Evolutionary conservation across 2,797 vertebrate species (phyloP).

Genomic region (Lithobates pipiens): DNA sequence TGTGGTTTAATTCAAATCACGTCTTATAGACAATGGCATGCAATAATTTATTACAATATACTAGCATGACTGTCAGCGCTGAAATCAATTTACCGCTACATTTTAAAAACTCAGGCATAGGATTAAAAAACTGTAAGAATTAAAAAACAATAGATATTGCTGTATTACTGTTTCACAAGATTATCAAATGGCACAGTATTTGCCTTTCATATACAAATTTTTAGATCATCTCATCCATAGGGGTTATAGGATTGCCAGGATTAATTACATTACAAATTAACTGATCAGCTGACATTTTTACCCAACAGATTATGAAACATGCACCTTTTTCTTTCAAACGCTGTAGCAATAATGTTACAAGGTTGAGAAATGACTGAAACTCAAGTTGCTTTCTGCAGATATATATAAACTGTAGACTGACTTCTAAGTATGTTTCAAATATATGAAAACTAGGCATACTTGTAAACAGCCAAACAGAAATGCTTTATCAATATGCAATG

Average conservation of each 20-base stretch:
- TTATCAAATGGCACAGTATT: background rate
- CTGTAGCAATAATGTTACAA: background rate
- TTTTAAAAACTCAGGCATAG: background rate
- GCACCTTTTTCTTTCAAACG: background rate
- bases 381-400: background rate
- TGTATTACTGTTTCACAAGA: background rate
- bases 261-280: background rate
- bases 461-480: background rate
- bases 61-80: background rate
- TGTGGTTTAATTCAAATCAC: too few relatives aligned
- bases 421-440: constrained; percentile 1
- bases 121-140: background rate
- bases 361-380: background rate
- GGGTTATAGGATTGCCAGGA: background rate
- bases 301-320: background rate
- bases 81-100: background rate
- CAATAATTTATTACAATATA: background rate
- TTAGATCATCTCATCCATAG: background rate
- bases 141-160: background rate
- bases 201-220: background rate
- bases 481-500: background rate
- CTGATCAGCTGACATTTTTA: background rate
- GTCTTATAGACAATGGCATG: background rate
- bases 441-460: background rate
- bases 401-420: background rate